Evolutionary conservation across 1,140 invertebrate genomes (phyloP), one percentile per base, ranked within the genome.

Genomic region (Drosophila obscura): DNA sequence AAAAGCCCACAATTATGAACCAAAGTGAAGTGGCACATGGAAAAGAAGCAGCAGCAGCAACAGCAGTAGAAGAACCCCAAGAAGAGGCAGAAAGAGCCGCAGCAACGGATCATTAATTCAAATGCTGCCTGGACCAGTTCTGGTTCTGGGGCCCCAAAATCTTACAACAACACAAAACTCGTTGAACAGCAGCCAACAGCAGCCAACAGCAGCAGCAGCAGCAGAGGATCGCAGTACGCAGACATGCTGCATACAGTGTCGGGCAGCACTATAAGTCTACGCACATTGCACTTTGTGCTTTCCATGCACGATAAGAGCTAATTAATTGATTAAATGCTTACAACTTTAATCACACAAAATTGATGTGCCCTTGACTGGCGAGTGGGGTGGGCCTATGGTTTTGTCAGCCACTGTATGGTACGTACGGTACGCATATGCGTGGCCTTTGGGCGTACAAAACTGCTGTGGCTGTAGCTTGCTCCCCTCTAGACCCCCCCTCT

Each of bases 41-140:
- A n/a, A 49, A 45, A 59, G 24, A 57, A 51, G 65, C 56, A 56
- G 50, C 19, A 26, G 39, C 53, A 57, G 26, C 26, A 26, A 5
- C 28, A 56, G 59, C 60, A 66, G 16, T 16, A 16, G 63, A 53
- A 62, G 41, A 57, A 69, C 16, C 22, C 45, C 45, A 68, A 77
- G 64, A 35, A 71, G 55, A 65, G 60, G 75, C 74, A 69, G 61
- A 48, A 45, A 26, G 41, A 43, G 66, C 72, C 57, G 80, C 56
- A 67, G 69, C 67, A 69, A 69, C 68, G 66, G 83, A 88, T 88
- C 84, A 88, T 88, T 88, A 88, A 88, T 88, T 83, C 85, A 88
- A 88, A 88, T 82, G 79, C 87, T 83, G 83, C 51, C 67, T 83
- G 83, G 83, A 88, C 83, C 83, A 88, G 83, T 88, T 88, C 79